phyloP scores from a whole-genome alignment of 2,113 vertebrate genomes.

The Chroicocephalus ridibundus region DNA sequence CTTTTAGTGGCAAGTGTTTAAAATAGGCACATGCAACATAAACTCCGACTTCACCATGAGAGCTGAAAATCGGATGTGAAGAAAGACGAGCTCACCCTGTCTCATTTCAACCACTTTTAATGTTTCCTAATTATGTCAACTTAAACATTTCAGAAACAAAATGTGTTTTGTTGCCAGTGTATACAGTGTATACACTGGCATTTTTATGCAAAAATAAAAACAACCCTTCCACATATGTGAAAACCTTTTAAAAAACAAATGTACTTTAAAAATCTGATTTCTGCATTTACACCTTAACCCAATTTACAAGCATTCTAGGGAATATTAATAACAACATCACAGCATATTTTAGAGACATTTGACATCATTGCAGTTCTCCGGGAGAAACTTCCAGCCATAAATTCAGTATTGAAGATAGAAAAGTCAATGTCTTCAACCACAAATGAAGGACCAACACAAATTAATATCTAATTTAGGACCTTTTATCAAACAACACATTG shows the following conservation, averaged over 20 bases:
- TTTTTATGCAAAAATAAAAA: not conserved
- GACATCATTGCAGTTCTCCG: not conserved
- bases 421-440: slow-evolving; percentile 4
- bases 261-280: not conserved
- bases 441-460: not conserved
- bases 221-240: not conserved
- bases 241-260: not conserved
- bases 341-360: not conserved
- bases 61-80: not conserved
- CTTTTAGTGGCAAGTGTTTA: not conserved
- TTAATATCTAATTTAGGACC: not conserved
- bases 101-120: not conserved
- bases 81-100: not conserved
- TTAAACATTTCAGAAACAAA: not conserved
- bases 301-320: not conserved
- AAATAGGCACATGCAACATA: not conserved
- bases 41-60: not conserved
- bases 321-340: not conserved
- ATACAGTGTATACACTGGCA: not conserved
- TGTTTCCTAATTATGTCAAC: not conserved
- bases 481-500: not conserved
- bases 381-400: not conserved
- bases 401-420: not conserved
- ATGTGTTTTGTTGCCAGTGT: too few species aligned
- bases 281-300: not conserved